Conservation (phyloP, 1,140 invertebrate genomes). For the Bombus sylvicola region DNA sequence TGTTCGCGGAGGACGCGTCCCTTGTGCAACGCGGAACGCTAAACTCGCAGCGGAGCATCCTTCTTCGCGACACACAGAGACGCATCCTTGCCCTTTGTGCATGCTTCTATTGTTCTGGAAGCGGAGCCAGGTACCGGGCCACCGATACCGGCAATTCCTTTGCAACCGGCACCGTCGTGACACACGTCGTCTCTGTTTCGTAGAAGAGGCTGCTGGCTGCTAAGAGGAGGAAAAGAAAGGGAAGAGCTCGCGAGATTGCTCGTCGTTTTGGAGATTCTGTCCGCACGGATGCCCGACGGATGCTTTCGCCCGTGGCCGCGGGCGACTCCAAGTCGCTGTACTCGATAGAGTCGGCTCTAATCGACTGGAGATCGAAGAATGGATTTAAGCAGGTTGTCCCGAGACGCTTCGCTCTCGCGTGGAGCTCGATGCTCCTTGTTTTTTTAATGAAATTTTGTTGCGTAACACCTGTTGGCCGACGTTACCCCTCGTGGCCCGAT, state of each 20-base stretch:
- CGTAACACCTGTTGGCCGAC: conserved; percentile 46
- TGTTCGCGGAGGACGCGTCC: conserved; percentile 25
- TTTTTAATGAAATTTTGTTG: conserved; percentile 45
- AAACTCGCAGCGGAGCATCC: conserved; percentile 28
- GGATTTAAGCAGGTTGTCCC: not conserved
- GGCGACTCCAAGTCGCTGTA: not conserved
- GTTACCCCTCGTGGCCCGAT: not conserved
- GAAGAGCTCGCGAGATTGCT: not conserved
- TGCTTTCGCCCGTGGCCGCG: not conserved
- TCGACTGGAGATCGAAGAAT: not conserved
- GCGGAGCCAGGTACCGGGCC: not conserved
- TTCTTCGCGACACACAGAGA: conserved; percentile 27
- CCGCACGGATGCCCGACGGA: not conserved
- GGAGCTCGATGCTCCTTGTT: not conserved
- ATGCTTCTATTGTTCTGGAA: conserved; percentile 26
- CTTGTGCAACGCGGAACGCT: conserved; percentile 5
- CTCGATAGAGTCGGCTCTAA: not conserved
- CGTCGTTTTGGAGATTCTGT: not conserved
- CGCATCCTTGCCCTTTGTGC: conserved; percentile 47
- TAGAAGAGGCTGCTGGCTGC: not conserved
- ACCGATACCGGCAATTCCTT: conserved; percentile 41
- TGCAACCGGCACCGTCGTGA: not conserved
- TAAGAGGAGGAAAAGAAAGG: not conserved
- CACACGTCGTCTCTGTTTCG: not conserved
- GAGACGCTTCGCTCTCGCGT: not conserved